Base-by-base conservation (phyloP, 2,888 invertebrate genomes). In the Silvanus unidentatus region DNA sequence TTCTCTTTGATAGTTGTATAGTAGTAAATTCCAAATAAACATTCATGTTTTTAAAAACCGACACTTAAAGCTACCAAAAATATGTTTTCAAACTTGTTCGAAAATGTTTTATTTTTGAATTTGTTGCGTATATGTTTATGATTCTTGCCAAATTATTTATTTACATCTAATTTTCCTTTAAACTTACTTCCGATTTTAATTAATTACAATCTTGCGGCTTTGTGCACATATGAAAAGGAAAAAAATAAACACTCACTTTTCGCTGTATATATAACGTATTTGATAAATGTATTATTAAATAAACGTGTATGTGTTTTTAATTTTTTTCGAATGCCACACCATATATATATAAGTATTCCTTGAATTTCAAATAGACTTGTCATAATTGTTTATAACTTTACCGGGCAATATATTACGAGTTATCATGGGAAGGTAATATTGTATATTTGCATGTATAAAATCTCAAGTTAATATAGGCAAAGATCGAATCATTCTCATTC, bases 381-480 rank as follows among this genome's bases (percentile, higher is more conserved):
- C 66, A 67, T 65, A 66, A 65, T 66, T 62, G 63, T 55, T 64
- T 65, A 64, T 64, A 62, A 37, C 15, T 37, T 57, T 54, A 58
- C 54, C 51, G 57, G 53, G 51, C 48, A 59, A 62, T 64, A 62
- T 58, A 58, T 65, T 61, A 60, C 62, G 57, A 59, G 58, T 63
- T 64, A 64, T 65, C 64, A n/a, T 63, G 58, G 54, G 58, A 50
- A 55, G 60, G 58, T 60, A 60, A 60, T 64, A 62, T 60, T 54
- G 61, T 59, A 64, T 65, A 68, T 69, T 69, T 68, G 66, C 68
- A 68, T 68, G 66, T 60, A 59, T 40, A 61, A 64, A 63, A 66
- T 65, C 64, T 64, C 61, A 59, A 65, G 64, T 66, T 63, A 65
- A 63, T 64, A 59, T 63, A n/a, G 13, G 32, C 3, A 32, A n/a